Evolutionary conservation across 1,140 invertebrate genomes (phyloP).

Genomic region (Dreissena polymorpha): DNA sequence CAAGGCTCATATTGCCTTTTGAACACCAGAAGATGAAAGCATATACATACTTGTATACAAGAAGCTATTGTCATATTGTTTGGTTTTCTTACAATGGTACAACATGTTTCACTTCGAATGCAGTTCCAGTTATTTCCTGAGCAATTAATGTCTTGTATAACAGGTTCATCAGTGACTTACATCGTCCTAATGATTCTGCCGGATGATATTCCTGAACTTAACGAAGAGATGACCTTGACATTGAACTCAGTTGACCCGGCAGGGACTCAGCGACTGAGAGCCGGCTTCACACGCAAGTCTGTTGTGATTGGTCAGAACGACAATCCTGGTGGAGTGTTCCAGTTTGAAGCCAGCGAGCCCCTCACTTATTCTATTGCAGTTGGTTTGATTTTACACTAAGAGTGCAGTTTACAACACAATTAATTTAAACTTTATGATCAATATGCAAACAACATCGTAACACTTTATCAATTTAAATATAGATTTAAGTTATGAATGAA

Average conservation of each 20-base stretch:
- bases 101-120: too few relatives aligned
- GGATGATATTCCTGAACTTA: slow-evolving; percentile 74
- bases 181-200: slow-evolving; percentile 67
- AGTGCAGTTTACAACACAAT: too few relatives aligned
- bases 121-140: too few relatives aligned
- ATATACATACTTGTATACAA: too few relatives aligned
- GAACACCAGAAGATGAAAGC: too few relatives aligned
- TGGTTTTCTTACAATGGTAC: too few relatives aligned
- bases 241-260: slow-evolving; percentile 67
- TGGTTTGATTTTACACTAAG: slow-evolving; percentile 6
- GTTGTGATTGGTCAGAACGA: slow-evolving; percentile 75
- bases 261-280: slow-evolving; percentile 66
- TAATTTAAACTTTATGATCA: too few relatives aligned
- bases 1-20: too few relatives aligned
- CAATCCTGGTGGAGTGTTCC: slow-evolving; percentile 76
- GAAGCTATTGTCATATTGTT: too few relatives aligned
- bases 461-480: too few relatives aligned
- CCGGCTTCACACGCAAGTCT: slow-evolving; percentile 57
- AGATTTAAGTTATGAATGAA: too few relatives aligned
- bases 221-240: slow-evolving; percentile 71
- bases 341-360: slow-evolving; percentile 66
- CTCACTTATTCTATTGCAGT: slow-evolving; percentile 41
- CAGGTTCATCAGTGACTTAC: slow-evolving; percentile 65
- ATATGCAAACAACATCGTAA: too few relatives aligned
- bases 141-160: neutral